Evolutionary conservation across 2,113 vertebrate species (phyloP).

Genomic region (Atractosteus spatula): DNA sequence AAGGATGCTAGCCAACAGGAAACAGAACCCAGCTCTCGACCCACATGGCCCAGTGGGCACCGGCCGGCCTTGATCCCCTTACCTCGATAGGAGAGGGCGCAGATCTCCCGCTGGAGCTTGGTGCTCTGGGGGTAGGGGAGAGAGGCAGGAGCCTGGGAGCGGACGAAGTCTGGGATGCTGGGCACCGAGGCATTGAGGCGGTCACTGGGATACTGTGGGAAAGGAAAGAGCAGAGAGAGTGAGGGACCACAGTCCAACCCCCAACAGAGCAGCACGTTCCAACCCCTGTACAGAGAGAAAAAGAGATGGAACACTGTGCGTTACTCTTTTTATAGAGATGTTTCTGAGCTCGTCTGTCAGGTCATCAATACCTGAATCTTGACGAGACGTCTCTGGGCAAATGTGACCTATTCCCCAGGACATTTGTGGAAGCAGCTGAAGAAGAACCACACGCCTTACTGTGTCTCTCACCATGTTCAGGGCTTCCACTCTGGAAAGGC

Average conservation of each 20-base stretch:
- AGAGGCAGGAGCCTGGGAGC: constrained; percentile 73
- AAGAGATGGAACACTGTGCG: too few relatives aligned
- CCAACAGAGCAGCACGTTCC: not conserved
- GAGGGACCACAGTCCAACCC: not conserved
- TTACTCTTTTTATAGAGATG: too few relatives aligned
- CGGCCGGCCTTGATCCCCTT: not conserved
- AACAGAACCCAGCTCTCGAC: too few relatives aligned
- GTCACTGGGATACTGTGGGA: constrained; percentile 46
- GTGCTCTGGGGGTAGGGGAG: constrained; percentile 73
- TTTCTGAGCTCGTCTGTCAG: too few relatives aligned
- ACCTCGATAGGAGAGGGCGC: constrained; percentile 78
- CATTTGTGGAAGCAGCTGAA: too few relatives aligned
- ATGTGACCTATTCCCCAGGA: too few relatives aligned
- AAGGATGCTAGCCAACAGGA: too few relatives aligned
- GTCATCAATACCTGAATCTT: too few relatives aligned
- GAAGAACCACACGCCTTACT: too few relatives aligned
- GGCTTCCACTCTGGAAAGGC: constrained; percentile 79
- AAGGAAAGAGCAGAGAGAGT: not conserved
- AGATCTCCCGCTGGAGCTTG: constrained; percentile 85
- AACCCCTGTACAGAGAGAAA: too few relatives aligned
- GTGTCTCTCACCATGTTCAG: constrained; percentile 68
- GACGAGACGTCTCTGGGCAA: too few relatives aligned
- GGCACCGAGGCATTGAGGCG: constrained; percentile 69
- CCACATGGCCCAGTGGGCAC: too few relatives aligned
- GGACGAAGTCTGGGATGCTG: constrained; percentile 83